A percentile compares a stretch with the other conserved stretches of the same genome.
These are phyloP conservation scores for Drosophila borborema DNA, from an alignment of 2,888 invertebrate species.

Conservation along the genomic window DNA sequence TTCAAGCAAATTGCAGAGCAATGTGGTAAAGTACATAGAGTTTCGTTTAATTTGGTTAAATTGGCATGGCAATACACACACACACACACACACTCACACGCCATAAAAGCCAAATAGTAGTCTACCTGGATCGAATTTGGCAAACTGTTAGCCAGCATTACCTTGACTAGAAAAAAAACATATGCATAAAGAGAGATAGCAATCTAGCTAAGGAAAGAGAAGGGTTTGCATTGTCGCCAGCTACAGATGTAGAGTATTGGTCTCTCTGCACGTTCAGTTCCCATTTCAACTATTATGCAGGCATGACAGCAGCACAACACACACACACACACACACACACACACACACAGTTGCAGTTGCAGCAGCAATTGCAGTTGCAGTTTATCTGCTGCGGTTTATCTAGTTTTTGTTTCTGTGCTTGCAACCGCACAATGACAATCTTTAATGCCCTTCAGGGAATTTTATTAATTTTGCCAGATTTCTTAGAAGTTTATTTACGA, in stretches of 20 bases:
- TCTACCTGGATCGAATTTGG: not conserved
- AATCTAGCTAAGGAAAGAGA: not conserved
- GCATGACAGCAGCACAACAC: slow-evolving; percentile 24
- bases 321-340: slow-evolving; percentile 5
- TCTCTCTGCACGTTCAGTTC: slow-evolving; percentile 47
- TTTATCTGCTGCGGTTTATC: slow-evolving; percentile 29
- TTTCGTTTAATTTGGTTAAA: slow-evolving; percentile 37
- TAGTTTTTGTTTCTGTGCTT: slow-evolving; percentile 40
- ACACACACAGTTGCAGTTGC: not conserved
- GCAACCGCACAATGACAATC: slow-evolving; percentile 26
- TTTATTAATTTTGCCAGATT: slow-evolving; percentile 46
- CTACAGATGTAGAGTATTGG: slow-evolving; percentile 31
- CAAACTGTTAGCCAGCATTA: too few relatives aligned
- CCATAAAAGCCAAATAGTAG: slow-evolving; percentile 7
- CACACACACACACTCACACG: slow-evolving; percentile 9
- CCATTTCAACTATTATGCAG: slow-evolving; percentile 43
- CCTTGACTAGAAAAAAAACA: not conserved
- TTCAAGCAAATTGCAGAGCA: slow-evolving; percentile 11
- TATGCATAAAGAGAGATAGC: not conserved
- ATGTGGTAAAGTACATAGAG: slow-evolving; percentile 22
- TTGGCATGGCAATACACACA: slow-evolving; percentile 23
- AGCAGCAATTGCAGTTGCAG: not conserved
- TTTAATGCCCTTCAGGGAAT: slow-evolving; percentile 38
- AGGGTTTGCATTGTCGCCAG: slow-evolving; percentile 18
- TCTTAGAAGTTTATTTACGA: not conserved